These are phyloP conservation scores for Cephus nigrinus DNA, from an alignment of 2,888 invertebrate species.

Conservation along the genomic window DNA sequence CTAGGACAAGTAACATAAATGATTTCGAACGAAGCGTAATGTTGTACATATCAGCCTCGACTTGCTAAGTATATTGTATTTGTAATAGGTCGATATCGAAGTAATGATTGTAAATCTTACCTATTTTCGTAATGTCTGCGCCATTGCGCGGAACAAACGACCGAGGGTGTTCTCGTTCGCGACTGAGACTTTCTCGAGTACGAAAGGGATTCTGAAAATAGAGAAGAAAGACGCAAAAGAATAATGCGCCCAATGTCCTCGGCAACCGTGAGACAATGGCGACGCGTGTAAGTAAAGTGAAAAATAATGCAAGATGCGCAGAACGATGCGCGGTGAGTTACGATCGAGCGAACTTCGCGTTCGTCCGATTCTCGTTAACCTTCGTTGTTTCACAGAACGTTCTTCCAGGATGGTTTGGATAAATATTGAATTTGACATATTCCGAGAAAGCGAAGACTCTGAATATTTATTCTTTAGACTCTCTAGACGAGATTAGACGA, in stretches of 20 bases:
- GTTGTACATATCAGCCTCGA: slow-evolving; percentile 57
- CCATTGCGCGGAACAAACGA: slow-evolving; percentile 19
- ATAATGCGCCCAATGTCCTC: neutral
- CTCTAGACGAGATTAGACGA: neutral
- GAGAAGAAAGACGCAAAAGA: neutral
- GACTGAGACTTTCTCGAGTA: neutral
- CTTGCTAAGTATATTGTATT: slow-evolving; percentile 34
- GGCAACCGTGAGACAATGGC: neutral
- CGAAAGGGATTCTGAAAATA: neutral
- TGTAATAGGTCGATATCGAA: slow-evolving; percentile 31
- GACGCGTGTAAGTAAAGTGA: neutral
- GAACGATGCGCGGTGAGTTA: neutral
- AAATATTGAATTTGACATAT: neutral
- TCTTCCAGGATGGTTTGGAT: neutral
- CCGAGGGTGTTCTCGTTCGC: slow-evolving; percentile 6
- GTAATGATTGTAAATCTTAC: slow-evolving; percentile 43
- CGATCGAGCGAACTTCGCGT: neutral
- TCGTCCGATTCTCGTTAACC: neutral
- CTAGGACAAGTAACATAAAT: slow-evolving; percentile 19
- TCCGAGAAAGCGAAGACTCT: neutral
- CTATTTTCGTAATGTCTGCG: slow-evolving; percentile 53
- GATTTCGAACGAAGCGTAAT: slow-evolving; percentile 30
- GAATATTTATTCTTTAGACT: neutral
- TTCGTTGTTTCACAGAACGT: neutral
- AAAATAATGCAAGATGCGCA: neutral